Base-by-base conservation (phyloP, 2,888 invertebrate genomes). In the Drosophila mettleri region DNA sequence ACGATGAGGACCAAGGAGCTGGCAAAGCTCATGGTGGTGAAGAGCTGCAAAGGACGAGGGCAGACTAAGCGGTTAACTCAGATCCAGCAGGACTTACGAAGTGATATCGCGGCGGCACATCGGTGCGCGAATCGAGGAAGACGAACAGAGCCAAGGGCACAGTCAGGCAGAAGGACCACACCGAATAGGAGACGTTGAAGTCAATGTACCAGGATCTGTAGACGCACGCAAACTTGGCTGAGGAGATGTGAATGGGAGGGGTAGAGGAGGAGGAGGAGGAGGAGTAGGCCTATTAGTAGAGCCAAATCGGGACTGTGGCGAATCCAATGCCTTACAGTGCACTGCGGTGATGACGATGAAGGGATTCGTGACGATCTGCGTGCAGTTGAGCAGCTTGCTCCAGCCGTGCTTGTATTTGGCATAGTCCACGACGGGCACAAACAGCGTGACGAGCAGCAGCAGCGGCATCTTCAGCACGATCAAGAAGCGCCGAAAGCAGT, bases 341-440 rank as follows among this genome's bases (percentile, higher is more conserved):
- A 67, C 20, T 0, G 67, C 52, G 0, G 61, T 27, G 0, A 78
- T 39, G 14, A 76, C 18, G 0, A 76, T 8, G 12, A 87, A 65
- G 0, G 91, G 89, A 45, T 75, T 72, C 7, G 64, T 63, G 0
- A 87, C 29, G 2, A 90, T 58, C 60, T 91, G 89, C 0, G 74
- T n/a, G 20, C 84, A 88, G 51, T 90, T 90, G 41, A 90, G 76
- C 36, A 91, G 29, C 63, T 91, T 91, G 41, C 87, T 81, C 91
- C 91, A 91, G 9, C 91, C 90, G 39, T 90, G 90, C 38, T 86
- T 83, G 9, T 76, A 61, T 24, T n/a, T 12, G 27, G 78, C 82
- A 36, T 81, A 89, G 43, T 90, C 71, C 14, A 90, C 88, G 7
- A 67, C 61, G 0, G 91, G 91, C 38, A 91, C 79, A 5, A 83